Evolutionary conservation across 2,888 invertebrate genomes (phyloP), one percentile per base, ranked within the genome.

Genomic region (Hypselothyrea guttata): DNA sequence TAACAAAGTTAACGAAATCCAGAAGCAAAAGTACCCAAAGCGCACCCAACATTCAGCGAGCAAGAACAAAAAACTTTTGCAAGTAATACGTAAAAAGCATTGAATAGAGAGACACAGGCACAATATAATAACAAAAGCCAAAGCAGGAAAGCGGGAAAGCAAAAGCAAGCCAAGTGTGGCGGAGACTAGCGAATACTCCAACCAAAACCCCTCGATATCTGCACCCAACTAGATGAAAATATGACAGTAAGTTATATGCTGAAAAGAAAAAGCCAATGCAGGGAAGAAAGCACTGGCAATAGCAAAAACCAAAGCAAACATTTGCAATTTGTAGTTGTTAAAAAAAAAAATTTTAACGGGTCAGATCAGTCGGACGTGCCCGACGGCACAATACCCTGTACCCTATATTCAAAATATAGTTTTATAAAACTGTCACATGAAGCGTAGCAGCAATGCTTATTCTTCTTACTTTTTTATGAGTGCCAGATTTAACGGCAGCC

Each of bases 1-100:
- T 82, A 79, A 79, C 85, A 79, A 79, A 79, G 78, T 79, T 79
- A 79, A 79, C 85, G 65, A 82, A 82, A 82, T 82, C 83, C 85
- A 82, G 78, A 82, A 84, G 75, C 63, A 71, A 61, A 68, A 71
- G 53, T 64, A 63, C 41, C 56, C 48, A 63, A 64, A 62, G 51
- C 7, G 48, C 61, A 55, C 58, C 67, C 51, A 64, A 38, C 51
- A 60, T 31, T 34, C 51, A 57, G 30, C 56, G 49, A 65, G 40
- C 45, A 71, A 59, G 47, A 55, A 68, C 57, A 58, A 67, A 42
- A 63, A 62, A 71, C 49, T 81, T 84, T 84, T 63, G 57, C 45
- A 40, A 66, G 68, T 56, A 62, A 78, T 71, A 74, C 62, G 62
- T 65, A 59, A 63, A 74, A 73, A 66, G 67, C 84, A 76, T 76